Conservation (phyloP, 2,113 vertebrate species). For the Anseranas semipalmata region DNA sequence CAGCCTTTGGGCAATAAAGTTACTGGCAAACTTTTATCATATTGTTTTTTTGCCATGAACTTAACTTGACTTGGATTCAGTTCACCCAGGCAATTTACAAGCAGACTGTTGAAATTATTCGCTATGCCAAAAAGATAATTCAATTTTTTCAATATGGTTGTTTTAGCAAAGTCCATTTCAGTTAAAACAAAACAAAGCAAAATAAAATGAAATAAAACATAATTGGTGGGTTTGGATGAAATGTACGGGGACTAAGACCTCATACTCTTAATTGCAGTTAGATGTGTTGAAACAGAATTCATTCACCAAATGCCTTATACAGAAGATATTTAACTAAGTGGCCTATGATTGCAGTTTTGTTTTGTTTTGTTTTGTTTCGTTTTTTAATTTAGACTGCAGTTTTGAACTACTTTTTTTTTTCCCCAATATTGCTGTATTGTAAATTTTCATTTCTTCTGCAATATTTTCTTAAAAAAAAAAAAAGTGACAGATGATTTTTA, state of each 20-base stretch:
- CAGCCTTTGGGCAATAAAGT: not conserved
- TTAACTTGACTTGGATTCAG: not conserved
- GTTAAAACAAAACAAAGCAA: not conserved
- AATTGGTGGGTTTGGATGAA: fast-evolving
- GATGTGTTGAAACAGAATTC: not conserved
- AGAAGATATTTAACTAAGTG: not conserved
- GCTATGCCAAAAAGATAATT: not conserved
- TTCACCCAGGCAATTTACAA: not conserved
- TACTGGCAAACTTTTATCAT: not conserved
- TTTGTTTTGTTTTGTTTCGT: not conserved
- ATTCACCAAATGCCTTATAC: not conserved
- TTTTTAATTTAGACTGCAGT: not conserved
- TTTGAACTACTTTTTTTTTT: not conserved
- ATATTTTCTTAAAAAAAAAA: not conserved
- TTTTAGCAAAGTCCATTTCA: not conserved
- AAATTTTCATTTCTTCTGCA: not conserved
- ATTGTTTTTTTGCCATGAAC: not conserved
- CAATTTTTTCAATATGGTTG: not conserved
- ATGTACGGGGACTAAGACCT: not conserved
- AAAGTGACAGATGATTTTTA: not conserved
- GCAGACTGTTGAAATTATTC: not conserved
- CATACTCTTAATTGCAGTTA: not conserved
- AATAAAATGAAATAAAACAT: not conserved
- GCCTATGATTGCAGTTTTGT: fast-evolving
- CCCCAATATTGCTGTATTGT: not conserved